Evolutionary conservation across 2,797 vertebrate genomes (phyloP), one percentile per base, ranked within the genome.

Genomic region (Poecilia velifera): DNA sequence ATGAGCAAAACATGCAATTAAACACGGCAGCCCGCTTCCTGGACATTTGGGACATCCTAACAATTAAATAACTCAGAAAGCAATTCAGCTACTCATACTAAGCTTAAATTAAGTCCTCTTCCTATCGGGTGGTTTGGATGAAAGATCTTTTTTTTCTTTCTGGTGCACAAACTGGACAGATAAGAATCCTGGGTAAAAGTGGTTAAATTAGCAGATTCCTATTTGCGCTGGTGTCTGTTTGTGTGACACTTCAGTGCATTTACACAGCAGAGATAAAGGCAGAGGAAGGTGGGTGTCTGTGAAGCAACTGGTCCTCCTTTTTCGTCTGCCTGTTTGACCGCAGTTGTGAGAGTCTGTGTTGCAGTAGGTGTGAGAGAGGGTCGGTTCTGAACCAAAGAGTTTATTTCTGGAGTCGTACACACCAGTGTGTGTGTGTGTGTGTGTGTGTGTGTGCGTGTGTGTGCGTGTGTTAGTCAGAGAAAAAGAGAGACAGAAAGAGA

Each of bases 271-370:
- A 88, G 82, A 85, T 82, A 78, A 88, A 89, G 70, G 75, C 68
- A 88, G 82, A 90, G 89, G 89, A 91, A 90, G 81, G 91, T 92
- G 90, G 93, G 91, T 80, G 91, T 92, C 84, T 91, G 75, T 91
- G 89, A 90, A 94, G 89, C 89, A 92, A 92, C 34, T 78, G 62
- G 86, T 86, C 74, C 47, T 74, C 43, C 85, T 62, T 64, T 64
- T 80, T 80, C 84, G 81, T 91, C 82, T 91, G 86, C 79, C 88
- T 90, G 85, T 91, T 91, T 90, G 86, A 91, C 91, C 93, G 71
- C 91, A 93, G 89, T 85, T 88, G 89, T 91, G 90, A 88, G 89
- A 90, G 82, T 87, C 78, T 83, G 79, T 87, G 84, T 78, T 77
- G 80, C 72, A 75, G 77, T 78, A 75, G 64, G 82, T 74, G 85